These are phyloP conservation scores for Caracal caracal DNA, from an alignment of 2,113 vertebrate genomes.

Conservation along the genomic window DNA sequence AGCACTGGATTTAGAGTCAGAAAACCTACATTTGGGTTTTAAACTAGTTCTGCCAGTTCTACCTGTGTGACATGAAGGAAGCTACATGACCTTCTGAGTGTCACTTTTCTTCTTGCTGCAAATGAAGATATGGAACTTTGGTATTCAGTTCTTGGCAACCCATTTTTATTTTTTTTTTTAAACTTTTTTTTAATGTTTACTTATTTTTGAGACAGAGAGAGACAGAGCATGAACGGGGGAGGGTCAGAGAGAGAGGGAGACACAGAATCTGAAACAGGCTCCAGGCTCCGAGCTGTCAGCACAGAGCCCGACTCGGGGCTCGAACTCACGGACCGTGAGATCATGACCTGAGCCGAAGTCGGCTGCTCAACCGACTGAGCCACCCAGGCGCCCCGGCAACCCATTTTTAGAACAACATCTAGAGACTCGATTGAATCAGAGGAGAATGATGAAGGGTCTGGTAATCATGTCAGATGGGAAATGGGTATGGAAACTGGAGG, in stretches of 20 bases:
- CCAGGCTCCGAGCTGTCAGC: no score
- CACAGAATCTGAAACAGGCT: no score
- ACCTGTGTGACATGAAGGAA: neutral
- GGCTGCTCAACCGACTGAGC: no score
- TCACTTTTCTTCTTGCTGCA: constrained; percentile 33
- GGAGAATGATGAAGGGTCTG: neutral
- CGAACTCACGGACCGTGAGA: no score
- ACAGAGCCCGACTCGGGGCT: no score
- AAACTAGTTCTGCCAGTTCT: neutral
- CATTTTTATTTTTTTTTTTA: no score
- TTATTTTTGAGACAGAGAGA: no score
- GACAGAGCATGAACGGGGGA: no score
- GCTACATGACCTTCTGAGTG: neutral
- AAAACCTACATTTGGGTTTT: constrained; percentile 26
- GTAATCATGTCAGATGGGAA: constrained; percentile 32
- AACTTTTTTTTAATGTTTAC: no score
- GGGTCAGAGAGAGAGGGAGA: no score
- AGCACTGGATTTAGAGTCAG: neutral
- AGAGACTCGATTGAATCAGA: neutral
- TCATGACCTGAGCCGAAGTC: no score
- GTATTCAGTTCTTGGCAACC: neutral
- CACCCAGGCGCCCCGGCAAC: no score
- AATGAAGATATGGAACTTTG: constrained; percentile 5
- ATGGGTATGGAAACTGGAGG: neutral
- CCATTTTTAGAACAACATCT: neutral